Evolutionary conservation across 2,888 invertebrate species (phyloP), one percentile per base, ranked within the genome.

Genomic region (Conus canariensis): DNA sequence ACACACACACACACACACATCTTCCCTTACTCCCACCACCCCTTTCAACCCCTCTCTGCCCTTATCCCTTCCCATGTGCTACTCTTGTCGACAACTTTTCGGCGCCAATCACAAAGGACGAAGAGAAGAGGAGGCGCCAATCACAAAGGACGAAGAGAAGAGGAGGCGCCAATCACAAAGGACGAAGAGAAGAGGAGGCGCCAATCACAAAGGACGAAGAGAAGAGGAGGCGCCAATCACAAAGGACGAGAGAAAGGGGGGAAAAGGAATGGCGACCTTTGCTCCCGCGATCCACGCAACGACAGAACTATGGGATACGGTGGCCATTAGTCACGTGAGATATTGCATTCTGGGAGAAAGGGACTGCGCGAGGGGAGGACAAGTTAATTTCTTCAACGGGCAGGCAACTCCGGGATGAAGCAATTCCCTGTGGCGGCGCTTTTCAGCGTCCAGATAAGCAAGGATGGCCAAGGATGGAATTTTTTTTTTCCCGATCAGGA

Each of bases 321-420:
- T 9, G 25, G 85, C 67, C 64, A 86, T 86, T 86, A 64, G 86
- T 86, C 86, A 86, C 64, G 64, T 86, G 86, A 67, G 8, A 59
- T 86, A 67, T 67, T 64, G 86, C 86, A 86, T 7, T 45, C 30
- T 45, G 86, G 60, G 67, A 30, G 16, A 30, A 22, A 10, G 64
- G 64, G 30, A 86, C 86, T 25, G 64, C 3, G 25, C 64, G 1
- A 30, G 64, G 16, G 86, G 30, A 12, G 64, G 86, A 86, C 86
- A 67, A 86, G 86, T 45, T 67, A 30, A 67, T 64, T 86, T 86
- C 86, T 86, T 64, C 86, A 59, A 64, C 30, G 86, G 58, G 86
- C 30, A 67, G 86, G 30, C 19, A 19, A 86, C 86, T 86, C 64
- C 30, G 30, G 86, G 22, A 19, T 0, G 86, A 59, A 64, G 86